Conservation (phyloP, 2,113 vertebrate species). For the Phaethornis superciliosus region DNA sequence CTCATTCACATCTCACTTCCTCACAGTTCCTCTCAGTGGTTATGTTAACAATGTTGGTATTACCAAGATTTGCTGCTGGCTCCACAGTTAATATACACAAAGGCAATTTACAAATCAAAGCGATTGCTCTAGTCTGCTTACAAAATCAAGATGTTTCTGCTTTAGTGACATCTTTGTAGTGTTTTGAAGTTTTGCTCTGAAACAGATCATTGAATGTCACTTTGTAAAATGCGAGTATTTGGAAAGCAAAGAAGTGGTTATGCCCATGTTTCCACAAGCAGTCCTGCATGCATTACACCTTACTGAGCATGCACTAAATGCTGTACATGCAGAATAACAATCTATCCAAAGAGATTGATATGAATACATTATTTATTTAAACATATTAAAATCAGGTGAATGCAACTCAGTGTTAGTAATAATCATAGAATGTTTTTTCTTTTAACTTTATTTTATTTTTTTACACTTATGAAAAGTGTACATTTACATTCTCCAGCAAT, state of each 20-base stretch:
- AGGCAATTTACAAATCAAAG: neutral
- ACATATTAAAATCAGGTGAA: neutral
- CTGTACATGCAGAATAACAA: neutral
- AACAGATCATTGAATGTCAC: neutral
- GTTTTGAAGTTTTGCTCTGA: neutral
- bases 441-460: neutral
- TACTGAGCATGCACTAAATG: neutral
- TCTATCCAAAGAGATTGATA: neutral
- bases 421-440: neutral
- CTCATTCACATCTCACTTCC: neutral
- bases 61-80: neutral
- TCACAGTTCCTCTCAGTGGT: neutral
- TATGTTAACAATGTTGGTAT: neutral
- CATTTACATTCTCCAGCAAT: neutral
- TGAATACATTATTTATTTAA: neutral
- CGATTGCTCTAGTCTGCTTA: neutral
- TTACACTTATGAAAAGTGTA: neutral
- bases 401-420: neutral
- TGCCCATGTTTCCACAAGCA: neutral
- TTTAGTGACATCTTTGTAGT: neutral
- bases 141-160: neutral
- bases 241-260: neutral
- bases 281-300: neutral
- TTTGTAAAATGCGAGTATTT: neutral
- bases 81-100: neutral